Evolutionary conservation across 1,140 invertebrate genomes (phyloP), one percentile per base, ranked within the genome.

Genomic region (Diorhabda carinulata): DNA sequence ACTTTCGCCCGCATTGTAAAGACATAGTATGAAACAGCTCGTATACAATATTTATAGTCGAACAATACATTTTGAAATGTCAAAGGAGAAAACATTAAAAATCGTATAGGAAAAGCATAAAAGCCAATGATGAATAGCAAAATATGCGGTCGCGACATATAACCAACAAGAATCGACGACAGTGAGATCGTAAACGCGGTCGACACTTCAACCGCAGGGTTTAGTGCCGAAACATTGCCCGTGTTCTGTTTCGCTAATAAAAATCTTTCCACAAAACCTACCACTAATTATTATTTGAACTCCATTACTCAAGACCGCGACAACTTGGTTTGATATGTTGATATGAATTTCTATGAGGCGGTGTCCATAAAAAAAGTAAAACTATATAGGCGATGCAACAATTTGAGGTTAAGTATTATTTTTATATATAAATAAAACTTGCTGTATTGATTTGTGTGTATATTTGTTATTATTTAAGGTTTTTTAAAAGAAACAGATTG

Each of bases 241-340:
- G 25, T 52, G 47, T n/a, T 52, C 47, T 52, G 47, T n/a, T 52
- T 52, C n/a, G 47, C 47, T 52, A 52, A 52, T 52, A 52, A 52
- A 52, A 52, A 52, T 52, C 47, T 52, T 6, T 52, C 47, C 47
- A 52, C 47, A 52, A 52, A 52, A 52, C 47, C 47, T 52, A 52
- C 47, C 47, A 52, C 47, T 52, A 52, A 52, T 52, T 52, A 52
- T 52, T 52, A 52, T 52, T 52, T 52, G n/a, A 52, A 52, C 47
- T 52, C 47, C 47, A 52, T 52, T 52, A 52, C 47, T 52, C 47
- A 52, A 52, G 47, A 52, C 47, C 47, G 47, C 47, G 47, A 52
- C 47, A 52, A 52, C 47, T 52, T n/a, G 47, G 47, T 52, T 52
- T 52, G 47, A 52, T 52, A 52, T n/a, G 47, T 8, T 52, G 47